phyloP scores from a whole-genome alignment of 2,797 vertebrate species.

The Fringilla coelebs region DNA sequence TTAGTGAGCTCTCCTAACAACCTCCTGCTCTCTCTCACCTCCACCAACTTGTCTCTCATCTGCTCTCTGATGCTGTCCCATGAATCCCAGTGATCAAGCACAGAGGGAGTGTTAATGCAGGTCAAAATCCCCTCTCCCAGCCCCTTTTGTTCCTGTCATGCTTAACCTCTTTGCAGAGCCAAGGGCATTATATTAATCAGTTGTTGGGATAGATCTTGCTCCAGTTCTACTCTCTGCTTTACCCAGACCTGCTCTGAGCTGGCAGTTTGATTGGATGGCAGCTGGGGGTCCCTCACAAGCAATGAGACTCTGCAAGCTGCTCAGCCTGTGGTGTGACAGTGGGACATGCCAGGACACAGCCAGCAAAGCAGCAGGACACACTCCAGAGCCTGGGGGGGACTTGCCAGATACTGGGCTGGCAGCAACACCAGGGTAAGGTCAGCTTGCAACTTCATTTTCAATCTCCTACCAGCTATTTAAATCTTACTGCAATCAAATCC shows the following conservation, averaged over 20 bases:
- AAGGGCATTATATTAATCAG: not conserved
- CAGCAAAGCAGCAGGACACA: not conserved
- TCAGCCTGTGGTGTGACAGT: not conserved
- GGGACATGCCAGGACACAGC: not conserved
- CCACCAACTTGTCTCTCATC: not conserved
- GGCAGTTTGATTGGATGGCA: not conserved
- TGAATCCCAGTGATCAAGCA: fast-evolving
- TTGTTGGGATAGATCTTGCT: not conserved
- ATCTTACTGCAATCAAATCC: not conserved
- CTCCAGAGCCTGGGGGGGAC: not conserved
- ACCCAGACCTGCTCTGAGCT: not conserved
- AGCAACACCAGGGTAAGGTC: fast-evolving
- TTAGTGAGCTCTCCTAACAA: not conserved
- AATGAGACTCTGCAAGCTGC: fast-evolving
- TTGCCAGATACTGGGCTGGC: not conserved
- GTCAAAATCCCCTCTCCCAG: not conserved
- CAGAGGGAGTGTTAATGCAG: fast-evolving
- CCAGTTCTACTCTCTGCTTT: not conserved
- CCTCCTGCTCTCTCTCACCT: not conserved
- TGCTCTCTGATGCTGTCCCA: fast-evolving
- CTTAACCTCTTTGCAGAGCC: not conserved
- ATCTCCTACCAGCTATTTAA: not conserved
- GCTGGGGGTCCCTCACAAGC: not conserved
- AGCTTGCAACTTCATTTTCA: not conserved
- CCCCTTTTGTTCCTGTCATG: not conserved